Percentiles rank a stretch among this genome's conserved stretches.
These are phyloP conservation scores for Ptilonorhynchus violaceus DNA, from an alignment of 2,113 vertebrate genomes.

Conservation along the genomic window DNA sequence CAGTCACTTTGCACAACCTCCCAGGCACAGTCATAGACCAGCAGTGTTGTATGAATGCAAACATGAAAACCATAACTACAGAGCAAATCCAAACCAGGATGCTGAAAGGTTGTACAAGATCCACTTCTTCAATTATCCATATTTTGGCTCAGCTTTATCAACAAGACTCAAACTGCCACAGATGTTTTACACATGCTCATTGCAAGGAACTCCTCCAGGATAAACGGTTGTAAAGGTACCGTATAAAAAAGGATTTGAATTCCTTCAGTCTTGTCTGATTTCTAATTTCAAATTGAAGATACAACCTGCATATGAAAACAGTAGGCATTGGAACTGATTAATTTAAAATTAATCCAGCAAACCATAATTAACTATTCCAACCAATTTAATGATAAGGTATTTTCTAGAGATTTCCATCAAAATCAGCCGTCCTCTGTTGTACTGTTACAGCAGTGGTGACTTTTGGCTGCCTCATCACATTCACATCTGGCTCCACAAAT, in stretches of 20 bases:
- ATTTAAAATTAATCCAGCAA: neutral
- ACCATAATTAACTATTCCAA: neutral
- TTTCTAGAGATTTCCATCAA: neutral
- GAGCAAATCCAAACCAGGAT: neutral
- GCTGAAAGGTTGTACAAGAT: neutral
- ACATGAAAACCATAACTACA: neutral
- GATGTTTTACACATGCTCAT: neutral
- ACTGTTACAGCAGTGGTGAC: neutral
- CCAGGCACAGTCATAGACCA: neutral
- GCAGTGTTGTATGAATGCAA: neutral
- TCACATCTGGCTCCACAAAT: fast-evolving
- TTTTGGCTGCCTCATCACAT: neutral
- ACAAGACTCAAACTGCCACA: neutral
- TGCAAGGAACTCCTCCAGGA: neutral
- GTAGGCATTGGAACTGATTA: neutral
- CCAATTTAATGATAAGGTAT: neutral
- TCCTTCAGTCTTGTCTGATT: neutral
- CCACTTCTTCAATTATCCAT: neutral
- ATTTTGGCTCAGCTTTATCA: neutral
- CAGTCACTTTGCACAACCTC: neutral
- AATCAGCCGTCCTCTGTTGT: neutral
- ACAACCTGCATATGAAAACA: neutral
- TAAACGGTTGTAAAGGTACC: neutral
- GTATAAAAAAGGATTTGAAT: neutral
- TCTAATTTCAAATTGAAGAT: neutral